A percentile compares a stretch with the other conserved stretches of the same genome.
Evolutionary conservation across 2,113 vertebrate genomes (phyloP).

Genomic region (Danio rerio): DNA sequence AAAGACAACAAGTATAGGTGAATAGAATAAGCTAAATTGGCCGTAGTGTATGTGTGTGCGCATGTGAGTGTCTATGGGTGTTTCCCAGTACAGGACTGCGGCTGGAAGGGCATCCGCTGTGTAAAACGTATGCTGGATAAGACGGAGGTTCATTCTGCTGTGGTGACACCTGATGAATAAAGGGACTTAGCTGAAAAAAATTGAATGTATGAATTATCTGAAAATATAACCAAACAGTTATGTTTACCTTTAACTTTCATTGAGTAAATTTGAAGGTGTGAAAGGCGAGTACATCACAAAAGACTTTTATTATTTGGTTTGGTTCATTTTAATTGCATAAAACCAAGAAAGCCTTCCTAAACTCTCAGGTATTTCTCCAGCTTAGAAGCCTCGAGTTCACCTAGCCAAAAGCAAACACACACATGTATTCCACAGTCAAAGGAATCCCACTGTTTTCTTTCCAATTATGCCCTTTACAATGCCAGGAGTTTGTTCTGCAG

Average conservation of each 20-base stretch:
- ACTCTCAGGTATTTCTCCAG: background rate
- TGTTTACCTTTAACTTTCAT: background rate
- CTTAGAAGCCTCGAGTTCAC: background rate
- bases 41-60: too few species aligned
- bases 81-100: too few species aligned
- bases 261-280: background rate
- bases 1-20: too few species aligned
- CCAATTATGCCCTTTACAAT: conserved; percentile 53
- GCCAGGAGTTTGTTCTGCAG: conserved; percentile 50
- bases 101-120: too few species aligned
- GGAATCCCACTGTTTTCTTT: conserved; percentile 66
- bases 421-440: conserved; percentile 34
- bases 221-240: background rate
- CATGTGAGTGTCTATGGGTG: too few species aligned
- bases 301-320: conserved; percentile 25
- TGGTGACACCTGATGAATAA: too few species aligned
- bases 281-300: background rate
- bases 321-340: too few species aligned
- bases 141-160: too few species aligned
- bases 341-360: background rate
- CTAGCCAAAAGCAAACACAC: conserved; percentile 32
- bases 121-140: too few species aligned
- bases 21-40: too few species aligned
- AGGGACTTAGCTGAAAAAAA: too few species aligned
- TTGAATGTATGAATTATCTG: background rate